Percentiles rank a stretch among this genome's conserved stretches.
These are phyloP conservation scores for Napeogenes sylphis DNA, from an alignment of 2,888 invertebrate species.

Conservation along the genomic window DNA sequence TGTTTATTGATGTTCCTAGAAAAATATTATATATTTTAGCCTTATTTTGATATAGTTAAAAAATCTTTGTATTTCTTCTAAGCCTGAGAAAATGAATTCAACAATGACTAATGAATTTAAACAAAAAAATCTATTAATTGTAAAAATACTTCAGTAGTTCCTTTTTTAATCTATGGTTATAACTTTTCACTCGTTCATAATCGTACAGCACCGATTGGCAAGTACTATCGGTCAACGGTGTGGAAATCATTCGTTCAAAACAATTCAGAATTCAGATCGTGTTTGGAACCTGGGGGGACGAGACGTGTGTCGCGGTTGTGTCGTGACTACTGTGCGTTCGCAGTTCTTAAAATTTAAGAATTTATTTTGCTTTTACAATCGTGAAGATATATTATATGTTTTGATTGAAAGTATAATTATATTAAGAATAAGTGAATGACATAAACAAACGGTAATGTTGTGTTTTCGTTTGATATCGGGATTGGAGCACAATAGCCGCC, in stretches of 20 bases:
- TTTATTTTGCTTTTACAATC: conserved; percentile 21
- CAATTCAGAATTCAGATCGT: conserved; percentile 34
- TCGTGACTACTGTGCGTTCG: conserved; percentile 73
- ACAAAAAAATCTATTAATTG: not conserved
- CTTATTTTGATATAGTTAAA: no score
- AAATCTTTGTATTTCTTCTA: no score
- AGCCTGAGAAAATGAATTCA: no score
- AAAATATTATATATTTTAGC: no score
- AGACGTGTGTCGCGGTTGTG: conserved; percentile 62
- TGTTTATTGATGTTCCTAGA: no score
- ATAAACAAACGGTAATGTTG: conserved; percentile 56
- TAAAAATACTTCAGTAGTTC: not conserved
- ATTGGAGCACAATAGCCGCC: conserved; percentile 41
- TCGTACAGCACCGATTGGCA: conserved; percentile 7
- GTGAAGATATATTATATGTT: conserved; percentile 19
- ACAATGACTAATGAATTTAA: no score
- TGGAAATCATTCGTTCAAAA: conserved; percentile 27
- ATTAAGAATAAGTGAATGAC: conserved; percentile 32
- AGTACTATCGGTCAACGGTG: conserved; percentile 5
- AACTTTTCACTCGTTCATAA: conserved; percentile 17
- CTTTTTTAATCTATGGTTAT: conserved; percentile 25
- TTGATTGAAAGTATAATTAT: conserved; percentile 13
- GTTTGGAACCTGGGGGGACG: conserved; percentile 50
- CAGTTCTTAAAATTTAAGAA: conserved; percentile 41
- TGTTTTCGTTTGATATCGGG: conserved; percentile 60